Conservation (phyloP, 2,888 invertebrate species). For the Eupithecia subfuscata region DNA sequence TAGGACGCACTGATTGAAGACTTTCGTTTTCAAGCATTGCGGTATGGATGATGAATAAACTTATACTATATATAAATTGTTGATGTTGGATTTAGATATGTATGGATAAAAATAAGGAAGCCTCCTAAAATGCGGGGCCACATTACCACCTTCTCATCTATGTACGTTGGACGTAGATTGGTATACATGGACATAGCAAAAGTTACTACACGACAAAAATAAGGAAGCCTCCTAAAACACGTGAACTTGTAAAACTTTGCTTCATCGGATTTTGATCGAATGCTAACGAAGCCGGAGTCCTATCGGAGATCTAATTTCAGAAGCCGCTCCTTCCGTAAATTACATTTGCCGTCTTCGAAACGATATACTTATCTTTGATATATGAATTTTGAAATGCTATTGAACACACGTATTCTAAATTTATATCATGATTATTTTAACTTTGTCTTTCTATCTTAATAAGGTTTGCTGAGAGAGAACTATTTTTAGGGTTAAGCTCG, state of each 20-base stretch:
- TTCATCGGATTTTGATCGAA: constrained; percentile 35
- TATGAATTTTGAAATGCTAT: background rate
- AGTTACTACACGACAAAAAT: constrained; percentile 23
- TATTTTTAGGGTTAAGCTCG: too few species aligned
- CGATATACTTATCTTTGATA: constrained; percentile 20
- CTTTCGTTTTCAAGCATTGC: too few species aligned
- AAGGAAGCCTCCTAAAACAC: constrained; percentile 18
- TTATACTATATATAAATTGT: too few species aligned
- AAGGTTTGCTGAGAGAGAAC: too few species aligned
- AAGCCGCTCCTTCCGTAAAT: constrained; percentile 26
- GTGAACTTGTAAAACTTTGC: constrained; percentile 24
- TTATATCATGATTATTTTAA: background rate
- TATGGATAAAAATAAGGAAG: too few species aligned
- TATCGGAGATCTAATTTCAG: constrained; percentile 34
- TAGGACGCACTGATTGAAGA: too few species aligned
- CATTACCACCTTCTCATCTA: too few species aligned
- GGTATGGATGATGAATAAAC: too few species aligned
- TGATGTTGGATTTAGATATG: too few species aligned
- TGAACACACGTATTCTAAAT: background rate
- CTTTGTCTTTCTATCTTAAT: too few species aligned
- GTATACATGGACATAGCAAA: background rate
- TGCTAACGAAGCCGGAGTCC: constrained; percentile 35
- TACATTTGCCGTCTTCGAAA: constrained; percentile 26
- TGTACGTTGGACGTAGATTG: background rate
- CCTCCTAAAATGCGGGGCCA: too few species aligned